Conservation (phyloP, 53 echinoderm and acorn worm genomes). For the Henricia sp. region DNA sequence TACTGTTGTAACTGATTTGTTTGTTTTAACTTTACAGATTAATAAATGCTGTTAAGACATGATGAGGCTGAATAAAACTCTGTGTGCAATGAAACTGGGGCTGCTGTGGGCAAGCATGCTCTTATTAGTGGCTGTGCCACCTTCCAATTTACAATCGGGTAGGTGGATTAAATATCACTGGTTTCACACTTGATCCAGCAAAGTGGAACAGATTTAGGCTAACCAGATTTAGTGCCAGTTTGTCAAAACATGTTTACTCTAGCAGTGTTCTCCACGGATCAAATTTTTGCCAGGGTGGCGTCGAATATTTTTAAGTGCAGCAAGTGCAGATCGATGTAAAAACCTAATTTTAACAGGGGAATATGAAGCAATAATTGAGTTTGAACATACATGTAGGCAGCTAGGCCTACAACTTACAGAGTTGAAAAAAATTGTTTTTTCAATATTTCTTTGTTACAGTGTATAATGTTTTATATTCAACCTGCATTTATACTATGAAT, state of each 20-base stretch:
- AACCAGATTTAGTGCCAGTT: neutral
- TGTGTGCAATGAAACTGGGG: constrained; percentile 4
- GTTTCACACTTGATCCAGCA: too few species aligned
- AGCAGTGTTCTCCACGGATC: neutral
- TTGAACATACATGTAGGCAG: too few species aligned
- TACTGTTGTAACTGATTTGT: too few species aligned
- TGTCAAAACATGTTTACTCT: too few species aligned
- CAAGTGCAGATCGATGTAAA: neutral
- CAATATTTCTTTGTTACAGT: too few species aligned
- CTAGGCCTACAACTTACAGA: too few species aligned
- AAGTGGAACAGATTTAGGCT: neutral
- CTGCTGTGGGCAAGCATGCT: neutral
- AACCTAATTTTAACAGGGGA: too few species aligned
- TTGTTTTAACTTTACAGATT: neutral
- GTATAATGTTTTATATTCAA: neutral
- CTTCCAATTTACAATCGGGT: constrained; percentile 6
- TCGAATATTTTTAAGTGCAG: neutral
- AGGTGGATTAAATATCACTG: too few species aligned
- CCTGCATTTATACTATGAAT: neutral
- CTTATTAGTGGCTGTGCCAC: neutral
- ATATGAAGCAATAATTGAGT: too few species aligned
- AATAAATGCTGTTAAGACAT: neutral
- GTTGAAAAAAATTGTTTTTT: too few species aligned
- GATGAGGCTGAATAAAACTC: constrained; percentile 3
- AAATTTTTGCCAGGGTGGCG: neutral